Evolutionary conservation across 92 coral and sea anemone genomes (phyloP).

Genomic region (Heteractis magnifica): DNA sequence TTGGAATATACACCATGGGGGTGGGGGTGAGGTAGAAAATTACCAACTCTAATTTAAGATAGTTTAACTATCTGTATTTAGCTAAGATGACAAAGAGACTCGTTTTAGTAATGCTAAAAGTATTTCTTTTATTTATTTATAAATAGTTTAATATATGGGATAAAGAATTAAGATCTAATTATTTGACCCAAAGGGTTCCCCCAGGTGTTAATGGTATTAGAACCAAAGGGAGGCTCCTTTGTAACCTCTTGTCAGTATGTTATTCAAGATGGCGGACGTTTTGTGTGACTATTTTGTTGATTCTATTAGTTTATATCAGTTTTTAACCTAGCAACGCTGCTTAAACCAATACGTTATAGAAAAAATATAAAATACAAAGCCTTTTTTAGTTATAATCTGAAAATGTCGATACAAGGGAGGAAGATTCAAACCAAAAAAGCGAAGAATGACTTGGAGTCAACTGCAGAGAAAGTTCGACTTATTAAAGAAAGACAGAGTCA

Average conservation of each 20-base stretch:
- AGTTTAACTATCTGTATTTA: neutral
- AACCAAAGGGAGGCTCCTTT: constrained; percentile 36
- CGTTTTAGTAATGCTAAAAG: neutral
- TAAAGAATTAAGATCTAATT: neutral
- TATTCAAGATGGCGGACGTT: constrained; percentile 67
- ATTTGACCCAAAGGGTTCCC: neutral
- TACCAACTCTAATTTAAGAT: neutral
- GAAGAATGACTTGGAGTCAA: constrained; percentile 55
- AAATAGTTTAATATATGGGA: neutral
- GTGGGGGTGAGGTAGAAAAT: neutral
- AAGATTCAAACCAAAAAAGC: constrained; percentile 50
- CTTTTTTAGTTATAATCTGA: neutral
- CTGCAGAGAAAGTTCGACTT: constrained; percentile 79
- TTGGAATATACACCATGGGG: neutral
- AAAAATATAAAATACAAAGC: neutral
- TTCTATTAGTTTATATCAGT: constrained; percentile 1
- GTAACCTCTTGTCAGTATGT: constrained; percentile 50
- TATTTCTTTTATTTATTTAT: neutral
- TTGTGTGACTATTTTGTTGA: neutral
- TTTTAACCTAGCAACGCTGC: constrained; percentile 16
- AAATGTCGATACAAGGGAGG: constrained; percentile 73
- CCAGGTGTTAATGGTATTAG: neutral
- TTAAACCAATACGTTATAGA: neutral
- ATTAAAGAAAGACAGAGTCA: constrained; percentile 82
- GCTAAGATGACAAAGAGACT: neutral